phyloP scores from a whole-genome alignment of 2,888 invertebrate species.

The Ptilodon capucinus region DNA sequence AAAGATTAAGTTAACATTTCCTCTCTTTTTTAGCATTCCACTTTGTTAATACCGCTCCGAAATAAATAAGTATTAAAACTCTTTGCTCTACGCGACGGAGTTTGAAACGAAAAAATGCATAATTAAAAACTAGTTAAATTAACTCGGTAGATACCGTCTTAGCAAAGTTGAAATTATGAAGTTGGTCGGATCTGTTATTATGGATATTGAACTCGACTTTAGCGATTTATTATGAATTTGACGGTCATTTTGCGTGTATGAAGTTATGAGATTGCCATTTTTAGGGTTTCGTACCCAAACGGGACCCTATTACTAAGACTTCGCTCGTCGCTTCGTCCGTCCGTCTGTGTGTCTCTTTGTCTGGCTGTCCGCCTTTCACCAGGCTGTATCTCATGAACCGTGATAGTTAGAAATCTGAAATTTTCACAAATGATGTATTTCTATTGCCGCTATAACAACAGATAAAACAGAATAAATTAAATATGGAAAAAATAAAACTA shows the following conservation, averaged over 20 bases:
- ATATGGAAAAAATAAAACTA: too few relatives aligned
- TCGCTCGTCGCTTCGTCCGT: too few relatives aligned
- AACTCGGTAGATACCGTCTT: constrained; percentile 44
- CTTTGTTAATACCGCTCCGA: constrained; percentile 16
- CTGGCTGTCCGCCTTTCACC: too few relatives aligned
- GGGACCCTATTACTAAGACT: too few relatives aligned
- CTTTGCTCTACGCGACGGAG: constrained; percentile 20
- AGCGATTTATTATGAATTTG: not conserved
- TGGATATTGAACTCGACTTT: not conserved
- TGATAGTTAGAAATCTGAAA: too few relatives aligned
- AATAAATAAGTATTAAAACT: constrained; percentile 20
- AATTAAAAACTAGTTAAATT: constrained; percentile 53
- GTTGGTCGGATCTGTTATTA: constrained; percentile 20
- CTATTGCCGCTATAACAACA: too few relatives aligned
- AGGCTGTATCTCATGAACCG: too few relatives aligned
- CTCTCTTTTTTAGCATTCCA: constrained; percentile 1
- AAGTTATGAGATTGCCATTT: not conserved
- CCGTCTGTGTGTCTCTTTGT: too few relatives aligned
- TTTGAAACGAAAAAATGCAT: constrained; percentile 48
- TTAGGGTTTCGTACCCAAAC: too few relatives aligned
- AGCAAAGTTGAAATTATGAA: constrained; percentile 51
- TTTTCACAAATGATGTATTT: too few relatives aligned
- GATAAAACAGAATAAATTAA: too few relatives aligned
- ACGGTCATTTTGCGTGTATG: not conserved
- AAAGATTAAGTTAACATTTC: too few relatives aligned